Conservation (phyloP, 2,888 invertebrate species). For the Embidobia sp. region DNA sequence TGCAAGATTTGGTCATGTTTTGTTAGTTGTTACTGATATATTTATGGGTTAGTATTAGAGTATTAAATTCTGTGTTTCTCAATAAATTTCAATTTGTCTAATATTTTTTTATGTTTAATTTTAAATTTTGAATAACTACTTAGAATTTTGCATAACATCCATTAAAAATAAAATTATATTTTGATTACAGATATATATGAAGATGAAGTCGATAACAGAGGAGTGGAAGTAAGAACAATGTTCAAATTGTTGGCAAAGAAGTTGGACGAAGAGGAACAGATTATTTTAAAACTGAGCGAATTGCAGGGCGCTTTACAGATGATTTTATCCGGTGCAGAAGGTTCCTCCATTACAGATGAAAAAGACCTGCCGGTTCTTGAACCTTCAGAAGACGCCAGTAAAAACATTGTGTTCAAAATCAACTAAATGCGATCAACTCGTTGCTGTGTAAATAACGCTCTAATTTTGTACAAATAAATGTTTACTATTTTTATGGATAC, state of each 20-base stretch:
- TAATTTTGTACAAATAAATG: neutral
- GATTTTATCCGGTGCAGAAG: slow-evolving; percentile 84
- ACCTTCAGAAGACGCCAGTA: slow-evolving; percentile 81
- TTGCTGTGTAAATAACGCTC: neutral
- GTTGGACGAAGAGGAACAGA: slow-evolving; percentile 86
- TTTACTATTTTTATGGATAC: slow-evolving; percentile 11
- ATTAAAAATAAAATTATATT: slow-evolving; percentile 1
- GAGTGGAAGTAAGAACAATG: slow-evolving; percentile 84
- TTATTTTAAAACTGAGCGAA: slow-evolving; percentile 85
- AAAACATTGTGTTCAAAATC: slow-evolving; percentile 75
- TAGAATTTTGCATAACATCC: too few species aligned
- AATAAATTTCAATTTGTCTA: neutral
- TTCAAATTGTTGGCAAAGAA: slow-evolving; percentile 85
- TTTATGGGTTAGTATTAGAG: slow-evolving; percentile 84
- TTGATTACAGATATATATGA: slow-evolving; percentile 85
- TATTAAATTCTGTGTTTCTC: neutral
- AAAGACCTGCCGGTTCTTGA: slow-evolving; percentile 70
- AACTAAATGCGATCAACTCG: slow-evolving; percentile 68
- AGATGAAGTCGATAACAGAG: slow-evolving; percentile 84
- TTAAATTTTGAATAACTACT: neutral
- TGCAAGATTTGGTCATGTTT: slow-evolving; percentile 87
- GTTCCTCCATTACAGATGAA: slow-evolving; percentile 54
- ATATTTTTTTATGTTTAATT: neutral
- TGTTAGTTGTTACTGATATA: slow-evolving; percentile 88
- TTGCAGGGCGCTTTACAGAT: slow-evolving; percentile 88